Base-by-base conservation (phyloP, 2,888 invertebrate genomes). In the Cancer borealis region DNA sequence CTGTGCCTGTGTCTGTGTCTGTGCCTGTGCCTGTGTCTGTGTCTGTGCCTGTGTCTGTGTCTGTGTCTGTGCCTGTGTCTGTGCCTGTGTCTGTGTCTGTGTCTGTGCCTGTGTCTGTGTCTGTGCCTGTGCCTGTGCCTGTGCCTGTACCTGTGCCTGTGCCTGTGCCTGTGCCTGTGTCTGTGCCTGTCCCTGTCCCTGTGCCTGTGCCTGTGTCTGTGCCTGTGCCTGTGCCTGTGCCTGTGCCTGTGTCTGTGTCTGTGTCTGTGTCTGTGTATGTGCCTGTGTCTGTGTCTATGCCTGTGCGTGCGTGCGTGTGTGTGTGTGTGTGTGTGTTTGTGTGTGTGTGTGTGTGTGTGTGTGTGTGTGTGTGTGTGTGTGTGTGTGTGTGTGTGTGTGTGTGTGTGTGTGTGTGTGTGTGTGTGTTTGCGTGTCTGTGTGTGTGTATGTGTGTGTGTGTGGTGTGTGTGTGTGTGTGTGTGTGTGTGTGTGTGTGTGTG, bases 291-390 rank as follows among this genome's bases (percentile, higher is more conserved):
- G n/a, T n/a, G n/a, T n/a, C n/a, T n/a, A n/a, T n/a, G n/a, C n/a
- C n/a, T n/a, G 39, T 87, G 26, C 14, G 26, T 87, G 39, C 14
- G 39, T 87, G 14, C 1, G 45, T 87, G 45, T 26, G 45, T 87
- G 45, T 17, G 45, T 87, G 45, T 30, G 45, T 87, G 45, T 30
- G 17, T 87, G 87, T 87, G 45, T 87, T 3, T 87, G 45, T 87
- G 87, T 87, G 87, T 87, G 45, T 87, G 87, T 87, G 87, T 87
- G 87, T 87, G 87, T 87, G 87, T 87, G 87, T 87, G 87, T 87
- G 87, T 87, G 87, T 87, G 87, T 87, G 87, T 87, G 87, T 87
- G 87, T 87, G 87, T 87, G 87, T 87, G 87, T 87, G 87, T 87
- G 87, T 87, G 87, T 87, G 87, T 87, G 87, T 87, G 87, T 87